These are phyloP conservation scores for Ophion costatus DNA, from an alignment of 2,888 invertebrate species.

Conservation along the genomic window DNA sequence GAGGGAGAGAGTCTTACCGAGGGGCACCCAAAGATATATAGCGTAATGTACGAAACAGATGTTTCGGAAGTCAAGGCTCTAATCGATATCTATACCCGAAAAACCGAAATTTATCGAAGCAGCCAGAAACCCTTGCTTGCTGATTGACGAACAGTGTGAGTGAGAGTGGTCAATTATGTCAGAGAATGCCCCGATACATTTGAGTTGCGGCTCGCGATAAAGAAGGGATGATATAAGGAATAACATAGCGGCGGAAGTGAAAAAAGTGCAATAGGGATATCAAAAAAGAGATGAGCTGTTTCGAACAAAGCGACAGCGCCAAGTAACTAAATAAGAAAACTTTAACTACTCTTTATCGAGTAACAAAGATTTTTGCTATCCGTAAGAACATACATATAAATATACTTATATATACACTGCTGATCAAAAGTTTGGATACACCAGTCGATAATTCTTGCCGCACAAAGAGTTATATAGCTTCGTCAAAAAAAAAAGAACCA, in stretches of 20 bases:
- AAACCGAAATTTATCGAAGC: slow-evolving; percentile 7
- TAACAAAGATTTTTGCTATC: too few relatives aligned
- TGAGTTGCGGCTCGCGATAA: background rate
- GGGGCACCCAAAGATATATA: too few relatives aligned
- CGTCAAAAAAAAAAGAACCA: too few relatives aligned
- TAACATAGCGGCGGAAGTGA: background rate
- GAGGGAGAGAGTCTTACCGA: too few relatives aligned
- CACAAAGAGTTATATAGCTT: too few relatives aligned
- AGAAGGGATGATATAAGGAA: background rate
- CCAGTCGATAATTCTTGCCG: too few relatives aligned
- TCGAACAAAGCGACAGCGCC: too few relatives aligned
- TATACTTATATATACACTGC: too few relatives aligned
- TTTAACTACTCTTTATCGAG: too few relatives aligned
- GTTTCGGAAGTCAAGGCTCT: slow-evolving; percentile 13
- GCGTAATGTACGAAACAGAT: slow-evolving; percentile 17
- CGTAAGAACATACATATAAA: too few relatives aligned
- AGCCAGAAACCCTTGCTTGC: background rate
- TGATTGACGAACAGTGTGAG: slow-evolving; percentile 42
- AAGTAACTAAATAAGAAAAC: too few relatives aligned
- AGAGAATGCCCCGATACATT: slow-evolving; percentile 15
- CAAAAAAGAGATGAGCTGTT: background rate
- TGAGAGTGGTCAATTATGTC: slow-evolving; percentile 13
- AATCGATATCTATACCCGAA: slow-evolving; percentile 24
- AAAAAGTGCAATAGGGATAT: slow-evolving; percentile 20
- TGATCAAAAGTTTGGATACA: too few relatives aligned